Base-by-base conservation (phyloP, 2,888 invertebrate genomes). In the Elmis aenea region DNA sequence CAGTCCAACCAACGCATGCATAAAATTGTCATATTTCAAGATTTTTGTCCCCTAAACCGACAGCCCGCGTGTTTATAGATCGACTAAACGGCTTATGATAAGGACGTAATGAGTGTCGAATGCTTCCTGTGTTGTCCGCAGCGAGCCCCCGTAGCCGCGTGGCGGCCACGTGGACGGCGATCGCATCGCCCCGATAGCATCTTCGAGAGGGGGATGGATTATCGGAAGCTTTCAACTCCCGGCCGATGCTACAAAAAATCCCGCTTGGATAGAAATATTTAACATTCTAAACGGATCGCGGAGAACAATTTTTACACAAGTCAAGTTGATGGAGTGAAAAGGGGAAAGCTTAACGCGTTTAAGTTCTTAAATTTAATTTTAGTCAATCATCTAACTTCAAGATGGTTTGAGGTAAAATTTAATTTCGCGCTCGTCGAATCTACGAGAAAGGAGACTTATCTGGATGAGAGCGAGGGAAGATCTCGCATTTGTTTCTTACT, bases 291-390 rank as follows among this genome's bases (percentile, higher is more conserved):
- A 54, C 51, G 58, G 59, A 59, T 61, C 56, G 53, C 52, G 54
- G 54, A 48, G 51, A 57, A 55, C 55, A 60, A 60, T 61, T 62
- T 61, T 58, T 55, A 57, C 58, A 55, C 57, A 55, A 61, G 61
- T 59, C 62, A 60, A 58, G 57, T 58, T 61, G 58, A 61, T 59
- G 59, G 59, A 63, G 61, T 59, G 57, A 61, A 65, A 63, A 60
- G 62, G 60, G 62, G 61, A 60, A 62, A 62, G 64, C 61, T 64
- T 63, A 64, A 62, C 63, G 62, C 60, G 61, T 66, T 65, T 64
- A 66, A 64, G 61, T 67, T 66, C 64, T 62, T 61, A 64, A 67
- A 67, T 68, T 67, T 66, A 68, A 67, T 68, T 68, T 67, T 61
- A 66, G 64, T 65, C 66, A 66, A 67, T 67, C 67, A 67, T 64